Conservation (phyloP, 2,797 vertebrate genomes). For the Sebastes hubbsi region DNA sequence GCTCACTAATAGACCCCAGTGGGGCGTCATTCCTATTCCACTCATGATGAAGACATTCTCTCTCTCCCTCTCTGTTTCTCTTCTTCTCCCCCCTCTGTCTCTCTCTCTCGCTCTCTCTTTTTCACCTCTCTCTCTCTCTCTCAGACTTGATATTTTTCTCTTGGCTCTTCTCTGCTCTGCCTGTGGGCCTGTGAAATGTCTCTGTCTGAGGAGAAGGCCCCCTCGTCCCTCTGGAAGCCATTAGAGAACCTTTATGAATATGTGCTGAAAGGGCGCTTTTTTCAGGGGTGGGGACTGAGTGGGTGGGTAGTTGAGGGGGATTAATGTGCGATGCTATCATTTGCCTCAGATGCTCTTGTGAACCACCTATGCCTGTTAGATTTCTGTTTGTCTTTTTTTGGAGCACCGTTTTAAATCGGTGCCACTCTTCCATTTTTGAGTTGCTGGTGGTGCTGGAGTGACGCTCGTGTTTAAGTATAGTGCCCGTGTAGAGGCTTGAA, state of each 20-base stretch:
- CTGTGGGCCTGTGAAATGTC: conserved; percentile 82
- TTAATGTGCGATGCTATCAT: conserved; percentile 58
- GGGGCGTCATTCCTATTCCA: conserved; percentile 83
- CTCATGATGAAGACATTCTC: conserved; percentile 82
- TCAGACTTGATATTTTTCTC: conserved; percentile 71
- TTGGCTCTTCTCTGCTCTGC: conserved; percentile 62
- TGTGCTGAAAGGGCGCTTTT: conserved; percentile 79
- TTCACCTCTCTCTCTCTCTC: conserved; percentile 16
- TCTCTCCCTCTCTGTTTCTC: conserved; percentile 3
- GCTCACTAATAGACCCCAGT: conserved; percentile 85
- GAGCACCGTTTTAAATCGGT: conserved; percentile 13
- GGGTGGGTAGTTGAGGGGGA: conserved; percentile 54
- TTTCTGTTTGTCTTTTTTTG: conserved; percentile 41
- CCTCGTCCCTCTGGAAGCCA: conserved; percentile 83
- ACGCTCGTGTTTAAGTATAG: conserved; percentile 16
- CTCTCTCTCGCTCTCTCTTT: background rate
- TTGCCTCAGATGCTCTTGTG: conserved; percentile 47
- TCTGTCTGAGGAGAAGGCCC: conserved; percentile 74
- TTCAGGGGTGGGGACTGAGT: conserved; percentile 61
- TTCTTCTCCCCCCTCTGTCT: background rate
- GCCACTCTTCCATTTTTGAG: background rate
- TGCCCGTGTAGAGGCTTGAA: background rate
- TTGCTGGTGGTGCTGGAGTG: conserved; percentile 12
- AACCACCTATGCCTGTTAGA: conserved; percentile 42
- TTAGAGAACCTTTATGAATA: conserved; percentile 85